phyloP scores from a whole-genome alignment of 1,140 invertebrate species.

The Hylaeus anthracinus region DNA sequence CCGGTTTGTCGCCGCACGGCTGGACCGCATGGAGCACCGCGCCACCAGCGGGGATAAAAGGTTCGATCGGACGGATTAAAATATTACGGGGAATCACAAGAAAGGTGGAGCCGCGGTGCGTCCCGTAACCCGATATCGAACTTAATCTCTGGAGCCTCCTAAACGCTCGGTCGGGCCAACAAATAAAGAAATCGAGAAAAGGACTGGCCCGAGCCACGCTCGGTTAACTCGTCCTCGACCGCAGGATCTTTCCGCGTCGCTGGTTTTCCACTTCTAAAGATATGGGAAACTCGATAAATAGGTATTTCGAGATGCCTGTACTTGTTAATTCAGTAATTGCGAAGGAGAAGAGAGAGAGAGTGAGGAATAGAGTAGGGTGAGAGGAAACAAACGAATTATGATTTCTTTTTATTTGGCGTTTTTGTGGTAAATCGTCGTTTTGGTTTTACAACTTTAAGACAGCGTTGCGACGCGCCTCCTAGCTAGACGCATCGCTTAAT shows the following conservation, averaged over 20 bases:
- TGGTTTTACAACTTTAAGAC: too few species aligned
- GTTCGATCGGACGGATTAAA: conserved; percentile 78
- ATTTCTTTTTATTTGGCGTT: too few species aligned
- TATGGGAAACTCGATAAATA: too few species aligned
- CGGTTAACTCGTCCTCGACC: conserved; percentile 43
- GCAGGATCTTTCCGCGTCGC: conserved; percentile 70
- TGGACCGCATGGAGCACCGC: neutral
- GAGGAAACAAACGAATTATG: too few species aligned
- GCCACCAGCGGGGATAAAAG: conserved; percentile 67
- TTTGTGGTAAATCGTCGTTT: too few species aligned
- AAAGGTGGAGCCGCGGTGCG: conserved; percentile 66
- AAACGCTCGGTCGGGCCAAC: conserved; percentile 66
- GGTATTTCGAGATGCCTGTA: too few species aligned
- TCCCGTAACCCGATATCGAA: conserved; percentile 75
- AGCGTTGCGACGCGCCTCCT: too few species aligned
- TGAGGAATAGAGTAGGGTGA: too few species aligned
- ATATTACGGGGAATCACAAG: conserved; percentile 75
- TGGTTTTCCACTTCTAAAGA: conserved; percentile 25
- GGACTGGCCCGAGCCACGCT: conserved; percentile 36
- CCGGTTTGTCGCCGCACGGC: conserved; percentile 7
- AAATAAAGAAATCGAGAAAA: conserved; percentile 61
- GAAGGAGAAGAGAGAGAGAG: too few species aligned
- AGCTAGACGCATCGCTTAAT: neutral
- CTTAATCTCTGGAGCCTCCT: conserved; percentile 70
- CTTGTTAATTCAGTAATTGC: too few species aligned